These are phyloP conservation scores for Excalfactoria chinensis DNA, from an alignment of 2,113 vertebrate genomes.

Conservation along the genomic window DNA sequence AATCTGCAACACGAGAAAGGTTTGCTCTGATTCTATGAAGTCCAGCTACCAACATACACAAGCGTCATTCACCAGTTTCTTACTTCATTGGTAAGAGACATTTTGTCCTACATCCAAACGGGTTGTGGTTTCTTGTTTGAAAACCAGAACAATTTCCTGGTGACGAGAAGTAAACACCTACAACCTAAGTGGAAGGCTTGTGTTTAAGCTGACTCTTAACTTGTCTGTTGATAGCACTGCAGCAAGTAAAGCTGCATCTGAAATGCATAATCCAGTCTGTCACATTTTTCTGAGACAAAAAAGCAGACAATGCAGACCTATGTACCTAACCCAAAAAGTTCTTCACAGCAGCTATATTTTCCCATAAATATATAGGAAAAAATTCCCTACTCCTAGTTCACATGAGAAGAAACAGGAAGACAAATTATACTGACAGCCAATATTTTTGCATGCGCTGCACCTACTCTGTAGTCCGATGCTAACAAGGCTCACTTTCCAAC, in stretches of 20 bases:
- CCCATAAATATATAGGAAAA: neutral
- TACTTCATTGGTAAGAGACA: rapidly evolving
- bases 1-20: neutral
- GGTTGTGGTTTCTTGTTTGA: neutral
- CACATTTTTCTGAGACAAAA: neutral
- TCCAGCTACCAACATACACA: neutral
- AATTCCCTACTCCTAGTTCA: neutral
- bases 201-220: neutral
- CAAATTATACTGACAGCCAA: neutral
- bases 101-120: neutral
- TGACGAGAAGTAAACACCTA: neutral
- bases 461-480: neutral
- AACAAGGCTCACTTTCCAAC: neutral
- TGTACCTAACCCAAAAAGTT: neutral
- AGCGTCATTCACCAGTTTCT: neutral
- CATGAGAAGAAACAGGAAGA: neutral
- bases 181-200: neutral
- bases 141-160: neutral
- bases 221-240: neutral
- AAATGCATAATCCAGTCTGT: neutral
- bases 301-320: neutral
- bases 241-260: neutral
- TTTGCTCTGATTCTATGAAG: neutral
- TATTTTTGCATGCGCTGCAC: neutral
- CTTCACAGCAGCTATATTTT: neutral